Percentiles rank a stretch among this genome's conserved stretches.
phyloP scores from a whole-genome alignment of 2,888 invertebrate species.

The Ryuthela nishihirai region DNA sequence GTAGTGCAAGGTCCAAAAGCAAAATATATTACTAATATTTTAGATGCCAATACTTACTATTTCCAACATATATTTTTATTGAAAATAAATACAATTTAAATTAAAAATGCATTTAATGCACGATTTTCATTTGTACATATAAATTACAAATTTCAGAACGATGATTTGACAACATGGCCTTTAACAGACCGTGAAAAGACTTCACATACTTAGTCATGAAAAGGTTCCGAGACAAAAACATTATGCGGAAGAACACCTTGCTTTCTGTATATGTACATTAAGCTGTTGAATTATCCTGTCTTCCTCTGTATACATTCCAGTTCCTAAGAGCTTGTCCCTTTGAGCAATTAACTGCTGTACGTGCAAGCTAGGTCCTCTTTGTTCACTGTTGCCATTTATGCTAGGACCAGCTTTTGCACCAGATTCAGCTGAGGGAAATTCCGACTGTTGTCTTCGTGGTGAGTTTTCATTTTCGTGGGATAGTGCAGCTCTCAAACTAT shows the following conservation, averaged over 20 bases:
- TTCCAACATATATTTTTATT: no score
- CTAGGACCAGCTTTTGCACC: slow-evolving; percentile 14
- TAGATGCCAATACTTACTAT: no score
- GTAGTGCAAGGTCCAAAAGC: no score
- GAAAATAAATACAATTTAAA: no score
- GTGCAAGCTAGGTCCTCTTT: slow-evolving; percentile 42
- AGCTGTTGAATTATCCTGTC: slow-evolving; percentile 52
- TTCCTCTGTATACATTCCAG: slow-evolving; percentile 51
- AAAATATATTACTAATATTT: no score
- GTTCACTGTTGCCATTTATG: slow-evolving; percentile 21
- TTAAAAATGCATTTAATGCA: no score
- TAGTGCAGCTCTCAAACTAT: slow-evolving; percentile 20
- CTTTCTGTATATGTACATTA: slow-evolving; percentile 50
- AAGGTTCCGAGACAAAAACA: no score
- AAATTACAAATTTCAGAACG: no score
- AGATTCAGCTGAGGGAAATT: slow-evolving; percentile 1
- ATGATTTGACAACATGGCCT: no score
- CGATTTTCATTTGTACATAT: no score
- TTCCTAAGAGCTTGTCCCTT: slow-evolving; percentile 50
- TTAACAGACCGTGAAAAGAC: no score
- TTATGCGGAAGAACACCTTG: slow-evolving; percentile 15
- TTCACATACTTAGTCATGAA: no score
- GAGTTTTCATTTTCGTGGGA: slow-evolving; percentile 20
- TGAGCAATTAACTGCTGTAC: slow-evolving; percentile 50
- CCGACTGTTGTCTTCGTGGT: slow-evolving; percentile 11